These are phyloP conservation scores for Flexamia atlantica DNA, from an alignment of 2,888 invertebrate genomes.

Conservation along the genomic window DNA sequence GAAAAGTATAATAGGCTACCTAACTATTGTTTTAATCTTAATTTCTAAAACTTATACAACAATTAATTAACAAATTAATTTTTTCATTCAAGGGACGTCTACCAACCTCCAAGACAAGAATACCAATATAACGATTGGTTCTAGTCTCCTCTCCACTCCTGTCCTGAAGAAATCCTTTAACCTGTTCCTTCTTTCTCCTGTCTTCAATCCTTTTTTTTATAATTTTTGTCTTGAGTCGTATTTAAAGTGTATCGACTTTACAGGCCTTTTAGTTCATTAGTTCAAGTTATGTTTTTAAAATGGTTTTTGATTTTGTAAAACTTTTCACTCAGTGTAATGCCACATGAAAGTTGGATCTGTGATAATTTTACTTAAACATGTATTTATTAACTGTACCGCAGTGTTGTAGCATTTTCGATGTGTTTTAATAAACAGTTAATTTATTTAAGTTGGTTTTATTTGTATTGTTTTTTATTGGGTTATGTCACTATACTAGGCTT, in stretches of 20 bases:
- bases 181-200: background rate
- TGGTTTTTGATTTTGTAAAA: too few species aligned
- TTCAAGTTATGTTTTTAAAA: too few species aligned
- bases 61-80: background rate
- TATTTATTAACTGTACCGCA: background rate
- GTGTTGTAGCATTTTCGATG: background rate
- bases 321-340: background rate
- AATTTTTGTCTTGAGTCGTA: background rate
- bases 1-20: too few species aligned
- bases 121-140: constrained; percentile 31
- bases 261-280: background rate
- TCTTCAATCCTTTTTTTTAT: background rate
- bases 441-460: too few species aligned
- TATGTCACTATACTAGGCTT: too few species aligned
- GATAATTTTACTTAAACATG: background rate
- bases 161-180: background rate
- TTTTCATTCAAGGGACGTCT: constrained; percentile 64
- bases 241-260: background rate
- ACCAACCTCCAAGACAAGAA: background rate
- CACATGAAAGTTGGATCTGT: background rate
- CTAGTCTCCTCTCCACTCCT: background rate
- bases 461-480: too few species aligned
- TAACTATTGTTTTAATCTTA: too few species aligned
- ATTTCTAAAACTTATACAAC: too few species aligned
- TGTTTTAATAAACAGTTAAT: too few species aligned